Evolutionary conservation across 2,113 vertebrate species (phyloP).

Genomic region (Malurus elegans): DNA sequence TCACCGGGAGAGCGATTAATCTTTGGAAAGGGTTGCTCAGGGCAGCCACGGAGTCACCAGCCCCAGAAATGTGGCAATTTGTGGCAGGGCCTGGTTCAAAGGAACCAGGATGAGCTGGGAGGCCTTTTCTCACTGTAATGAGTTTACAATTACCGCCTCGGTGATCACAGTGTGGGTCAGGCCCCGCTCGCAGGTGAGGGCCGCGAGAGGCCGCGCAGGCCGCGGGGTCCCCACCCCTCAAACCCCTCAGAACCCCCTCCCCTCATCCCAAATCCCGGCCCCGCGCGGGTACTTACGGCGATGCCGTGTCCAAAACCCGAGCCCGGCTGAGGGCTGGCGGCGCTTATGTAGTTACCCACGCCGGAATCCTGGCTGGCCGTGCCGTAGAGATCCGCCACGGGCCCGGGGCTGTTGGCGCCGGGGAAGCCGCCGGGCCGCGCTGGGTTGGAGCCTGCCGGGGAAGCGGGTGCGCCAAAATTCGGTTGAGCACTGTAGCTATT

Average conservation of each 20-base stretch:
- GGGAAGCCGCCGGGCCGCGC: slow-evolving; percentile 95
- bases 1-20: neutral
- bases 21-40: neutral
- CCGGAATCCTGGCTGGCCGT: slow-evolving; percentile 95
- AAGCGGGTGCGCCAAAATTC: slow-evolving; percentile 86
- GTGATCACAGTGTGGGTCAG: fast-evolving
- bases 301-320: slow-evolving; percentile 96
- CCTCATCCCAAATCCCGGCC: fast-evolving
- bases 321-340: slow-evolving; percentile 96
- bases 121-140: fast-evolving
- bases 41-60: neutral
- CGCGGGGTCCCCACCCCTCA: fast-evolving
- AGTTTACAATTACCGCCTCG: fast-evolving
- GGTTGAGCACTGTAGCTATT: slow-evolving; percentile 90
- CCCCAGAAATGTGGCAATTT: fast-evolving
- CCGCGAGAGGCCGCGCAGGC: neutral
- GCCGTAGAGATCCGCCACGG: slow-evolving; percentile 85
- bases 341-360: slow-evolving; percentile 99
- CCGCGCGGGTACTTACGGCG: slow-evolving; percentile 83
- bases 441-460: slow-evolving; percentile 91
- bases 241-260: fast-evolving
- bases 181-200: neutral
- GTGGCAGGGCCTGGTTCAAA: fast-evolving
- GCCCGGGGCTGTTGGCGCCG: slow-evolving; percentile 96
- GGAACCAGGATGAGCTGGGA: no score